Evolutionary conservation across 2,113 vertebrate genomes (phyloP).

Genomic region (Leptocoma aspasia): DNA sequence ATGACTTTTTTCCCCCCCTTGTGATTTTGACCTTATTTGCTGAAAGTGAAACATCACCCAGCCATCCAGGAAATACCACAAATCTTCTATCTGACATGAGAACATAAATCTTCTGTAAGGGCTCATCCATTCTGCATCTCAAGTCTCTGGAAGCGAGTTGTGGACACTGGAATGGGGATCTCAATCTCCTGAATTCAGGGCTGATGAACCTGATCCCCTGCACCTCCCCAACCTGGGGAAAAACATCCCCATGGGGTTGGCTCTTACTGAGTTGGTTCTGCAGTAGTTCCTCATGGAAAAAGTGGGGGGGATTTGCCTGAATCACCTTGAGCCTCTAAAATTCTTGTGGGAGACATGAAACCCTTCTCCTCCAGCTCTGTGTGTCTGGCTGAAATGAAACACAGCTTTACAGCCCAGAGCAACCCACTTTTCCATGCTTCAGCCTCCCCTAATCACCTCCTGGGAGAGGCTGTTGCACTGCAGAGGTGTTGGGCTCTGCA

Average conservation of each 20-base stretch:
- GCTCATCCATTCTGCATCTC: background rate
- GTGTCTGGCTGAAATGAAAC: background rate
- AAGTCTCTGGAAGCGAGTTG: background rate
- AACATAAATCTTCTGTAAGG: background rate
- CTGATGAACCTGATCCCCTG: background rate
- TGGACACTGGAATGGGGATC: background rate
- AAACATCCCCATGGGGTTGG: background rate
- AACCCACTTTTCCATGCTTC: background rate
- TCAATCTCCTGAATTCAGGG: background rate
- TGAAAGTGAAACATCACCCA: background rate
- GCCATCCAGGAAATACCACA: background rate
- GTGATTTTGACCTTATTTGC: constrained; percentile 31
- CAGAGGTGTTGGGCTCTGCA: accelerated
- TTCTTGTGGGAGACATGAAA: background rate
- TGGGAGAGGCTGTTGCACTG: background rate
- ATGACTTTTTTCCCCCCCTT: background rate
- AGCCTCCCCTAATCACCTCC: accelerated
- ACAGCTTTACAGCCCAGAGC: background rate
- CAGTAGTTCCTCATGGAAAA: background rate
- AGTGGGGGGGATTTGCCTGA: background rate
- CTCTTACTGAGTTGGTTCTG: background rate
- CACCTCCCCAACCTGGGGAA: accelerated
- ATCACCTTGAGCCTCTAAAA: background rate
- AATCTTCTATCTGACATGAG: background rate
- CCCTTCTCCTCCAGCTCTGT: background rate